phyloP scores from a whole-genome alignment of 2,113 vertebrate genomes.

The Protobothrops flavoviridis region DNA sequence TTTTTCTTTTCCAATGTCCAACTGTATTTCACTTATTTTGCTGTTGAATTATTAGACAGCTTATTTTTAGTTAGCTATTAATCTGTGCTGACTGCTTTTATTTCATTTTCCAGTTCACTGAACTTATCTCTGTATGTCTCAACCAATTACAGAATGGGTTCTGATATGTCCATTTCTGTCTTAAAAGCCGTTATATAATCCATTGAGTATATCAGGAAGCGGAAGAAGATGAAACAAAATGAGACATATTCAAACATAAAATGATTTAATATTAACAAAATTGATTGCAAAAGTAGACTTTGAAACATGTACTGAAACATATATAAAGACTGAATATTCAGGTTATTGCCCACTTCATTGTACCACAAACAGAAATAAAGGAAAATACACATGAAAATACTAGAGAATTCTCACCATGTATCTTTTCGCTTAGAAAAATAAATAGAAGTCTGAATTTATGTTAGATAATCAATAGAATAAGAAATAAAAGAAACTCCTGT shows the following conservation, averaged over 20 bases:
- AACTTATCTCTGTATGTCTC: constrained; percentile 19
- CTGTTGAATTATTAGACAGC: background rate
- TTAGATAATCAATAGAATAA: background rate
- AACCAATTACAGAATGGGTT: constrained; percentile 24
- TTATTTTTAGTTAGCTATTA: background rate
- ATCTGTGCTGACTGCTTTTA: constrained; percentile 17
- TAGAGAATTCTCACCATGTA: background rate
- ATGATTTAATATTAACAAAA: background rate
- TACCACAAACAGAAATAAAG: background rate
- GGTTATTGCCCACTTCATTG: background rate
- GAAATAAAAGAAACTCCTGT: background rate
- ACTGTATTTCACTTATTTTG: background rate
- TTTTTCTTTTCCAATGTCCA: background rate
- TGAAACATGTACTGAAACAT: background rate
- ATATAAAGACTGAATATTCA: background rate
- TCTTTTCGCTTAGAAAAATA: background rate
- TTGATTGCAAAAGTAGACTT: background rate
- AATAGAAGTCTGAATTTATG: background rate
- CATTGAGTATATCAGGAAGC: background rate
- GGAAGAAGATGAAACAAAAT: background rate
- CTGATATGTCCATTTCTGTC: constrained; percentile 1
- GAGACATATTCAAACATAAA: background rate
- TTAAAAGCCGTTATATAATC: background rate
- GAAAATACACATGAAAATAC: background rate
- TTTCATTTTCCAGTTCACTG: constrained; percentile 27